Conservation (phyloP, 2,797 vertebrate genomes). For the Rhinogobio ventralis region DNA sequence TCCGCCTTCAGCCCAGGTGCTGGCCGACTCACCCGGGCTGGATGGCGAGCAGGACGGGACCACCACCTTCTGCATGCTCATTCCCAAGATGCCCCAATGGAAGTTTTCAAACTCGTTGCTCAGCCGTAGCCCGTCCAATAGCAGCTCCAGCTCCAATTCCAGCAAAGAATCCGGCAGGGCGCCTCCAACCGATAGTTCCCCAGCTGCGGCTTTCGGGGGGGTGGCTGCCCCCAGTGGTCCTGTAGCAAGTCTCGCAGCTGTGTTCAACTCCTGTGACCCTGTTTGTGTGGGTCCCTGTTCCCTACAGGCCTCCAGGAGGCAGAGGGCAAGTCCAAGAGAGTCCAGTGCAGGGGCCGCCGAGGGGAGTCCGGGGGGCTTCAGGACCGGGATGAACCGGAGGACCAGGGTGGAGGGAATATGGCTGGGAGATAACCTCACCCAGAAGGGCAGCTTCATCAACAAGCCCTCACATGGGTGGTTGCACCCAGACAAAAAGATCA, state of each 20-base stretch:
- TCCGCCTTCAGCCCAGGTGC: conserved; percentile 67
- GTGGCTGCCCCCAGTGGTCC: conserved; percentile 69
- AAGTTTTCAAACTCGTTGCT: conserved; percentile 90
- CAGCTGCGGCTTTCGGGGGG: conserved; percentile 54
- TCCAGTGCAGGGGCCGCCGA: conserved; percentile 69
- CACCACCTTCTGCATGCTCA: conserved; percentile 95
- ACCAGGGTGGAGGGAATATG: conserved; percentile 80
- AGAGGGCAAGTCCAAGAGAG: conserved; percentile 73
- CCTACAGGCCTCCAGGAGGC: conserved; percentile 83
- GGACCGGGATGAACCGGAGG: conserved; percentile 77
- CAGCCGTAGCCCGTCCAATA: conserved; percentile 88
- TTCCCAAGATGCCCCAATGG: conserved; percentile 94
- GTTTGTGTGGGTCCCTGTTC: conserved; percentile 89
- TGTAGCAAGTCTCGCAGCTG: conserved; percentile 84
- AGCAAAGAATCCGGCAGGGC: conserved; percentile 82
- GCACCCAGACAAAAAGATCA: conserved; percentile 89
- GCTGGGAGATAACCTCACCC: conserved; percentile 84
- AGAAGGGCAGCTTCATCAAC: conserved; percentile 90
- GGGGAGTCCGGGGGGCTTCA: conserved; percentile 70
- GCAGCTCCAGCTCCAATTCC: conserved; percentile 79
- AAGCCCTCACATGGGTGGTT: conserved; percentile 94
- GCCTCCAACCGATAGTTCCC: conserved; percentile 14
- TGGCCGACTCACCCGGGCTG: conserved; percentile 81
- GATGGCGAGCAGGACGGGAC: conserved; percentile 87
- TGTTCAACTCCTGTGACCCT: conserved; percentile 90